Evolutionary conservation across 1,140 invertebrate species (phyloP), one percentile per base, ranked within the genome.

Genomic region (Neodiprion virginianus): DNA sequence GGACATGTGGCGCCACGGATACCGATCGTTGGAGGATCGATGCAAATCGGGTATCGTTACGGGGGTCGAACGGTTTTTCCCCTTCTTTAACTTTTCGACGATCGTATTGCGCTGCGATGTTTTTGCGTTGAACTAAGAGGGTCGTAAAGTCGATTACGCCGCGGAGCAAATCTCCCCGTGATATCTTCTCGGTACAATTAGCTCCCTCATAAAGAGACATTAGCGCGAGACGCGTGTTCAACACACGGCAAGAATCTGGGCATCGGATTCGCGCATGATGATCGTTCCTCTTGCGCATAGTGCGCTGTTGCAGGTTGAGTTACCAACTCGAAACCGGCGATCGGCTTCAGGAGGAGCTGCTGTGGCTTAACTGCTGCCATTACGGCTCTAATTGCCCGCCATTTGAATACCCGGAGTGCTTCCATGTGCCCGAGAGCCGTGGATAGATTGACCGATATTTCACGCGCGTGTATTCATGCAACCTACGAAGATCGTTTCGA

Each of bases 361-460:
- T 53, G 50, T 10, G 50, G 50, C 79, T 77, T 79, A 81, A 81
- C 77, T 79, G 78, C 80, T 48, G 80, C 78, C 74, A 81, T 81
- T 83, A 83, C 79, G 74, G 77, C 50, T 53, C 77, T 82, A 82
- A 83, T 83, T 83, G 77, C 78, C 70, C 68, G 69, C 78, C 76
- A 79, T 82, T 82, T 81, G 79, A 81, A 82, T 80, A 72, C 81
- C 79, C 53, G 48, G 71, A 76, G 61, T n/a, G 50, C 48, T 14
- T 71, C 17, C 17, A 21, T 21, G 17, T 21, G 17, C 17, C 17
- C 17, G 17, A 21, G 17, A 21, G 17, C 61, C 40, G 78, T 49
- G 68, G 77, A 80, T 76, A 75, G 77, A 79, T 81, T 75, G 17
- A 21, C 17, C 75, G 61, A 65, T 11, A 65, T 65, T 12, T 65